Evolutionary conservation across 2,888 invertebrate genomes (phyloP), one percentile per base, ranked within the genome.

Genomic region (Rambutsinella grinnellia): DNA sequence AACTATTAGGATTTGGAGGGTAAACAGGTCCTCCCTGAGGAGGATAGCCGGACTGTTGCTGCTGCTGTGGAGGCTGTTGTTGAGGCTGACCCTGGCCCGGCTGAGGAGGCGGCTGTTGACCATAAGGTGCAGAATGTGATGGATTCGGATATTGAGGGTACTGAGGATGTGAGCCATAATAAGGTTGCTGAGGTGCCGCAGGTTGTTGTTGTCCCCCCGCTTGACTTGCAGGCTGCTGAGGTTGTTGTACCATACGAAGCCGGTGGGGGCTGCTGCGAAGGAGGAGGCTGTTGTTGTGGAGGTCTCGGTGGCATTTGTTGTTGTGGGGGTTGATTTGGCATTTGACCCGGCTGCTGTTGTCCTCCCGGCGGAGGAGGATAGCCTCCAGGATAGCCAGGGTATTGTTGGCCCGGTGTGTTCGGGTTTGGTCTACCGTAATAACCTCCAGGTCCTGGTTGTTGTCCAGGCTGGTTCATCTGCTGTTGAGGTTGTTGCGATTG

Each of bases 201-300:
- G 78, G 75, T 56, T 78, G 91, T 86, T 92, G 91, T 27, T 92
- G 91, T 84, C 91, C 91, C 47, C 90, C 54, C n/a, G 60, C 44
- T 68, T 57, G 66, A 17, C 44, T 51, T 28, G 47, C 24, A n/a
- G 71, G 72, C 21, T 77, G 71, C 24, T 56, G 61, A 2, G 70
- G 71, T 26, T 74, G 76, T 46, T 78, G 80, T 0, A n/a, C 54
- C 58, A 36, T 70, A 77, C 1, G 62, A 57, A 3, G 71, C 72
- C 53, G 79, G 87, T 79, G 86, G 81, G 85, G 86, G 87, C 53
- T 86, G 86, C 70, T 87, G 88, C 8, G 36, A 51, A 17, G 67
- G 53, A 21, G 71, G 71, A 13, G 57, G 57, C 5, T 86, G 86
- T 83, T 87, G 87, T 79, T 85, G 85, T 72, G 86, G 86, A 6